Conservation (phyloP, 92 coral and sea anemone species). For the Pocillopora grandis region DNA sequence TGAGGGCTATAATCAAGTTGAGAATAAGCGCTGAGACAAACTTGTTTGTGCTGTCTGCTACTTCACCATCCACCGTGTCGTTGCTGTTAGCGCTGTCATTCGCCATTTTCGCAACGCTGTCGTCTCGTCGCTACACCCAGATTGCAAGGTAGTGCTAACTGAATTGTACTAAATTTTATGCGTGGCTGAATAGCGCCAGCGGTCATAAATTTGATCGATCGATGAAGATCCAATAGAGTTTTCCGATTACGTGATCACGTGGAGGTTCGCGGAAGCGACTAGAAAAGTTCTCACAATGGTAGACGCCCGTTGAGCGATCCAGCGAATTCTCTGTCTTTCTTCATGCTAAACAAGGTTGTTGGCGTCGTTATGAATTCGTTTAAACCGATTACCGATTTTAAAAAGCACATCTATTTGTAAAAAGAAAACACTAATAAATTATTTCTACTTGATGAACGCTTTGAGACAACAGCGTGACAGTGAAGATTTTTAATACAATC, state of each 20-base stretch:
- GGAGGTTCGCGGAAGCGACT: background rate
- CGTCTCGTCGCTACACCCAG: slow-evolving; percentile 13
- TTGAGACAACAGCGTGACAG: no score
- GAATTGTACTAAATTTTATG: background rate
- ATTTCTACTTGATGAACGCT: no score
- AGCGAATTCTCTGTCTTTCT: slow-evolving; percentile 7
- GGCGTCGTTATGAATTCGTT: background rate
- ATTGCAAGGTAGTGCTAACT: background rate
- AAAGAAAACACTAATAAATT: no score
- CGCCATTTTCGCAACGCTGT: slow-evolving; percentile 14
- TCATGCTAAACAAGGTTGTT: background rate
- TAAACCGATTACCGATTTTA: background rate
- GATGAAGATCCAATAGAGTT: slow-evolving; percentile 6
- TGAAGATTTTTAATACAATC: no score
- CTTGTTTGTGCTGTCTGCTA: slow-evolving; percentile 55
- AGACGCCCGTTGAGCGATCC: background rate
- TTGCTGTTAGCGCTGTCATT: background rate
- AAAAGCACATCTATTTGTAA: background rate
- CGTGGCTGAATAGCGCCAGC: background rate
- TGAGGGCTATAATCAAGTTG: slow-evolving; percentile 63
- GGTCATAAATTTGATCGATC: background rate
- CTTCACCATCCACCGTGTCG: background rate
- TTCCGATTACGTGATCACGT: background rate
- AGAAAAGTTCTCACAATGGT: background rate
- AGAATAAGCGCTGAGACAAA: slow-evolving; percentile 73